Evolutionary conservation across 92 coral and sea anemone species (phyloP).

Genomic region (Zoanthus sociatus): DNA sequence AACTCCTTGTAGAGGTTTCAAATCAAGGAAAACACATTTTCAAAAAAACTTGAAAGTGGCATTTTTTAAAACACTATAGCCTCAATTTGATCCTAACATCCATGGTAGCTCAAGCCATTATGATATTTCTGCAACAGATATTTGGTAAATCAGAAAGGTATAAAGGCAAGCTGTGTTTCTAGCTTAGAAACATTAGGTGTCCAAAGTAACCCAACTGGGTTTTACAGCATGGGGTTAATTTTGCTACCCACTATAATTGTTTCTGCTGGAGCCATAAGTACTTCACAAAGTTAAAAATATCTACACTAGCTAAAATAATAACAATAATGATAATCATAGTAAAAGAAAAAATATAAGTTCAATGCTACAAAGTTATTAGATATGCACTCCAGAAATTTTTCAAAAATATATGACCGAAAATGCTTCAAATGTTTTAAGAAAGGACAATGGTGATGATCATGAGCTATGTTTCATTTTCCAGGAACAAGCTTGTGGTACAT

Average conservation of each 20-base stretch:
- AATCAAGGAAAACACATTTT: neutral
- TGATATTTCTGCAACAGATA: neutral
- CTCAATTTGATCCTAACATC: slow-evolving; percentile 1
- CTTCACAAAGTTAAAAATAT: too few species aligned
- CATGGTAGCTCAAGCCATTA: neutral
- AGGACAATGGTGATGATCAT: neutral
- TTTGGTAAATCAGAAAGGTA: neutral
- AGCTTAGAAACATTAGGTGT: neutral
- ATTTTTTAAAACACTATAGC: neutral
- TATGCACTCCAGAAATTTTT: too few species aligned
- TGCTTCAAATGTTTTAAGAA: neutral
- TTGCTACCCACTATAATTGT: neutral
- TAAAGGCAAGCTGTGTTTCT: neutral
- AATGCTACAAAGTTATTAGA: too few species aligned
- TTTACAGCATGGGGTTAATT: neutral
- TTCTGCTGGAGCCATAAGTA: neutral
- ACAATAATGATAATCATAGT: too few species aligned
- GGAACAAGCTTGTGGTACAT: neutral
- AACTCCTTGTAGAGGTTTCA: neutral
- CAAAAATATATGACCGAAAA: neutral
- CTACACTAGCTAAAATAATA: too few species aligned
- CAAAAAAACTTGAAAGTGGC: neutral
- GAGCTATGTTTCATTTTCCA: neutral
- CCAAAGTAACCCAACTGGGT: neutral
- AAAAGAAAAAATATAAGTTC: too few species aligned